phyloP scores from a whole-genome alignment of 2,797 vertebrate genomes.

The Sebastes cheni region DNA sequence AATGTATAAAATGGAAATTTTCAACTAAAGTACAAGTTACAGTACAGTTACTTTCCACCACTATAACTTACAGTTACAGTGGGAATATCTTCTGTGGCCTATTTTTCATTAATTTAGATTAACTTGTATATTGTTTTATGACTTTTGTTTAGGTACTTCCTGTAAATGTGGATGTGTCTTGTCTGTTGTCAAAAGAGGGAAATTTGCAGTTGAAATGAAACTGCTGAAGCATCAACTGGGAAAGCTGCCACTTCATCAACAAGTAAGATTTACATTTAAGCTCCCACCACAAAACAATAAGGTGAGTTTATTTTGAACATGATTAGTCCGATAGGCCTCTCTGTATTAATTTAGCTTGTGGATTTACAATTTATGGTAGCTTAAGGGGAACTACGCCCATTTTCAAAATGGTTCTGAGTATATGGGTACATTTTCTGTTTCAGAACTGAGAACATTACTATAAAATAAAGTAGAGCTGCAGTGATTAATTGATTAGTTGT shows the following conservation, averaged over 20 bases:
- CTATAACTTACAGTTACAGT: not conserved
- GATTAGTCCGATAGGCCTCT: not conserved
- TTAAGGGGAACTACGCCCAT: too few relatives aligned
- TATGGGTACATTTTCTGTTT: too few relatives aligned
- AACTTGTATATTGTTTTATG: not conserved
- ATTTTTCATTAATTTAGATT: not conserved
- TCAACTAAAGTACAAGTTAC: not conserved
- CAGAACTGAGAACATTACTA: too few relatives aligned
- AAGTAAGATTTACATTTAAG: not conserved
- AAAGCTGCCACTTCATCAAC: not conserved
- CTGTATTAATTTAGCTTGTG: not conserved
- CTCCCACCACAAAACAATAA: not conserved
- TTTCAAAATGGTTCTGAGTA: too few relatives aligned
- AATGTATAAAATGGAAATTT: not conserved
- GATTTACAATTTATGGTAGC: not conserved
- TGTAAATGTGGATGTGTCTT: not conserved
- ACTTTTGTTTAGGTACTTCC: not conserved
- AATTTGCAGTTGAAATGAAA: not conserved
- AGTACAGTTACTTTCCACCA: too few relatives aligned
- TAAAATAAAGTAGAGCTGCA: too few relatives aligned
- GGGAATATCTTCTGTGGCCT: not conserved
- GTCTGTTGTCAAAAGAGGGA: not conserved
- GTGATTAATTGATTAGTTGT: too few relatives aligned
- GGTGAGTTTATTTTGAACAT: not conserved
- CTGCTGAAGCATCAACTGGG: not conserved